These are phyloP conservation scores for Hydrochoerus hydrochaeris DNA, from an alignment of 2,113 vertebrate genomes.

Conservation along the genomic window DNA sequence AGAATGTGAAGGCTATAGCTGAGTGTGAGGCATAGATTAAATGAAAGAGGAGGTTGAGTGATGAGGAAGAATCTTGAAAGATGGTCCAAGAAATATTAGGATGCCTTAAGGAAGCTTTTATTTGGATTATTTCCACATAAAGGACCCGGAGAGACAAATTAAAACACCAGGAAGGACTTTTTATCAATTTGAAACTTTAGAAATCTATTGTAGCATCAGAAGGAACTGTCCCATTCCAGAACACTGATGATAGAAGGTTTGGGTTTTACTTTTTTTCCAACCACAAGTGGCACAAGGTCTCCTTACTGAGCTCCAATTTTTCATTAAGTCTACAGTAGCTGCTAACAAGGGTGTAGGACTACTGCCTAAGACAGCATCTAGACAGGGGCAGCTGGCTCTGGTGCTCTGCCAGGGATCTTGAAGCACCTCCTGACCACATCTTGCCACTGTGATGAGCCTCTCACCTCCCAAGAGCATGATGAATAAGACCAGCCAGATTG, in stretches of 20 bases:
- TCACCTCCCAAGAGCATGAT: neutral
- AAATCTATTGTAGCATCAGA: neutral
- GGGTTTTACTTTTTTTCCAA: neutral
- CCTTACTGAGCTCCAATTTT: neutral
- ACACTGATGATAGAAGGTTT: neutral
- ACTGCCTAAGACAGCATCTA: neutral
- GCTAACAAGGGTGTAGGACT: neutral
- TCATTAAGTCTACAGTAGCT: neutral
- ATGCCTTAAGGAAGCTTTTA: neutral
- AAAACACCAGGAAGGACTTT: neutral
- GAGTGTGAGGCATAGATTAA: rapidly evolving
- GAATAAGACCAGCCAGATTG: neutral
- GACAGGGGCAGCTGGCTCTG: neutral
- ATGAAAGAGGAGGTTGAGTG: neutral
- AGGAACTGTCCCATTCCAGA: neutral
- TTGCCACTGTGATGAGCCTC: neutral
- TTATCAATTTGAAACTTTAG: neutral
- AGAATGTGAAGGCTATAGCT: neutral
- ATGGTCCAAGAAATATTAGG: neutral
- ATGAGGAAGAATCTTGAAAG: neutral
- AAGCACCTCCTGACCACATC: neutral
- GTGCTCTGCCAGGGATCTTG: neutral
- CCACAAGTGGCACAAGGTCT: neutral
- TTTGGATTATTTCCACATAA: neutral
- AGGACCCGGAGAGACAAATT: neutral